Conservation (phyloP, 2,797 vertebrate species). For the Microctenopoma steveboyesi region DNA sequence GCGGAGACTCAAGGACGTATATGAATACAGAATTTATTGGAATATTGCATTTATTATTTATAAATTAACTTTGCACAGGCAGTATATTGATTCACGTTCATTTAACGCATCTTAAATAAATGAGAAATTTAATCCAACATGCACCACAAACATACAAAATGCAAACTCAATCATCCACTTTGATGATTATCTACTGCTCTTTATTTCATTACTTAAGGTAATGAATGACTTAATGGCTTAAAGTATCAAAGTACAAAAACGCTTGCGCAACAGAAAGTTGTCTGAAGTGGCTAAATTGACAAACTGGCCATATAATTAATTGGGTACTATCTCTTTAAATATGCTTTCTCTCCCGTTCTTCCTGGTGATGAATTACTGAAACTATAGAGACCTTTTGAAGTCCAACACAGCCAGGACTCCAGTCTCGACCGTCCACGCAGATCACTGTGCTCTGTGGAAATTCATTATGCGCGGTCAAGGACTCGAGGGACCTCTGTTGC, state of each 20-base stretch:
- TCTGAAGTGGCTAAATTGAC: slow-evolving; percentile 3
- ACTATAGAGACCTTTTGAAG: background rate
- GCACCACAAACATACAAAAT: background rate
- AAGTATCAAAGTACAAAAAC: background rate
- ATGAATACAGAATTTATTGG: background rate
- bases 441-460: slow-evolving; percentile 40
- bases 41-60: background rate
- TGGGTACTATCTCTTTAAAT: background rate
- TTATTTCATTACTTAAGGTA: background rate
- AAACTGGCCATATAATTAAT: background rate
- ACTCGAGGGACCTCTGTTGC: slow-evolving; percentile 43
- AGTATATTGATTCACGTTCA: background rate
- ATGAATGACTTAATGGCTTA: slow-evolving; percentile 1
- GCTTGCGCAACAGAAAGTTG: background rate
- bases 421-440: slow-evolving; percentile 17
- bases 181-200: background rate
- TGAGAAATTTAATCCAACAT: background rate
- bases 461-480: slow-evolving; percentile 57
- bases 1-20: background rate
- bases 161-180: slow-evolving; percentile 9
- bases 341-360: background rate
- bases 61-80: background rate
- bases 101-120: background rate
- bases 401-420: slow-evolving; percentile 8
- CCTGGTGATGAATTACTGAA: background rate